Percentiles rank a stretch among this genome's conserved stretches.
Evolutionary conservation across 2,888 invertebrate genomes (phyloP).

Genomic region (Daptonema setosum): DNA sequence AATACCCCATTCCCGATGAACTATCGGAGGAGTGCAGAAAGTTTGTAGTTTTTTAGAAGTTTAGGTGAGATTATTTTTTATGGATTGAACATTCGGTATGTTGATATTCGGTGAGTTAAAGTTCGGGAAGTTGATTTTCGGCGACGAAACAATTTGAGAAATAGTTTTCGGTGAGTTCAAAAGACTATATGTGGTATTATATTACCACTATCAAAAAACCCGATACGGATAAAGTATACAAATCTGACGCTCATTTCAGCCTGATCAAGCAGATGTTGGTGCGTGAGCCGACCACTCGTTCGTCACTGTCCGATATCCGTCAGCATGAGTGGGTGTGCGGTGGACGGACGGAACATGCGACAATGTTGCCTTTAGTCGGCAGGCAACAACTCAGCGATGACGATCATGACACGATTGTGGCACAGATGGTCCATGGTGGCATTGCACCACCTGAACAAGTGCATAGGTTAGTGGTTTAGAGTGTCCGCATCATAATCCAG

Average conservation of each 20-base stretch:
- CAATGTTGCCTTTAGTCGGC: conserved; percentile 39
- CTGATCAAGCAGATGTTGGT: conserved; percentile 79
- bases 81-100: too few relatives aligned
- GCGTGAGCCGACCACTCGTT: conserved; percentile 70
- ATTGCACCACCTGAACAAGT: conserved; percentile 86
- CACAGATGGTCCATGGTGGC: conserved; percentile 82
- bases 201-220: too few relatives aligned
- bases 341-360: conserved; percentile 15
- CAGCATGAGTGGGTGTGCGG: conserved; percentile 40
- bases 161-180: too few relatives aligned
- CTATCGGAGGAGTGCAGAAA: conserved; percentile 63
- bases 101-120: too few relatives aligned
- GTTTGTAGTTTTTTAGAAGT: conserved; percentile 36
- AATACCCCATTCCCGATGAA: conserved; percentile 70
- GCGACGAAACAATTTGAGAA: too few relatives aligned
- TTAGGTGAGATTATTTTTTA: too few relatives aligned
- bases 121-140: too few relatives aligned
- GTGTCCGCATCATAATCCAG: not conserved
- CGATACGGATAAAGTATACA: too few relatives aligned
- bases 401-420: conserved; percentile 68
- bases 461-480: conserved; percentile 43
- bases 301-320: conserved; percentile 64
- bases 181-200: too few relatives aligned
- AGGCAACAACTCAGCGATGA: conserved; percentile 71
- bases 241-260: too few relatives aligned